phyloP scores from a whole-genome alignment of 2,888 invertebrate species.

The Aphidoletes aphidimyza region DNA sequence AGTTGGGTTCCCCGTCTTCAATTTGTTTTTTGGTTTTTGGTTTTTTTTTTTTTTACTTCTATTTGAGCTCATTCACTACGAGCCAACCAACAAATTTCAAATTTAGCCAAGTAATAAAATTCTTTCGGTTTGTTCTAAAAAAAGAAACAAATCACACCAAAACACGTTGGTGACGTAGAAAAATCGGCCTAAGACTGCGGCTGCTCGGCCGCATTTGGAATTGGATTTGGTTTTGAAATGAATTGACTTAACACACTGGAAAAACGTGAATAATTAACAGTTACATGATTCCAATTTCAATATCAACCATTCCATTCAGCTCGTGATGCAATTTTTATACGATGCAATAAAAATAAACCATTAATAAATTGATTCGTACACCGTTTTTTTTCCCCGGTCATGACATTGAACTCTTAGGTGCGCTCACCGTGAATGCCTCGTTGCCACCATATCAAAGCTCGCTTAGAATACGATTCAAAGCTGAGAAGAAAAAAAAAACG shows the following conservation, averaged over 20 bases:
- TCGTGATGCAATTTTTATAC: conserved; percentile 16
- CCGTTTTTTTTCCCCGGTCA: conserved; percentile 25
- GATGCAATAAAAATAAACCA: background rate
- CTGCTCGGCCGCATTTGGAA: too few species aligned
- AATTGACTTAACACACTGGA: too few species aligned
- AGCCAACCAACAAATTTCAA: too few species aligned
- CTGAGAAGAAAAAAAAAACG: background rate
- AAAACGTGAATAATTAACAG: conserved; percentile 21
- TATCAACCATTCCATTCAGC: background rate
- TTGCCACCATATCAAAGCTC: background rate
- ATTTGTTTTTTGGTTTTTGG: background rate
- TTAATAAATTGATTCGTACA: background rate
- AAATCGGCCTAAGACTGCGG: conserved; percentile 3
- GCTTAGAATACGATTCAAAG: background rate
- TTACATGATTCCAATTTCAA: background rate
- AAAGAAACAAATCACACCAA: background rate
- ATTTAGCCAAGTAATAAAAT: background rate
- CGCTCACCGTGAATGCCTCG: background rate
- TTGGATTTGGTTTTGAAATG: too few species aligned
- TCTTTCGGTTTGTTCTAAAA: background rate
- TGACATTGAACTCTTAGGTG: conserved; percentile 36
- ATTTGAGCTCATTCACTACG: too few species aligned
- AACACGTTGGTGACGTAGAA: background rate
- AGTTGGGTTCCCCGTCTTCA: background rate
- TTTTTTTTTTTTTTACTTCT: too few species aligned